Percentiles rank a stretch among this genome's conserved stretches.
Evolutionary conservation across 2,113 vertebrate genomes (phyloP).

Genomic region (Lamprologus tigripictilis): DNA sequence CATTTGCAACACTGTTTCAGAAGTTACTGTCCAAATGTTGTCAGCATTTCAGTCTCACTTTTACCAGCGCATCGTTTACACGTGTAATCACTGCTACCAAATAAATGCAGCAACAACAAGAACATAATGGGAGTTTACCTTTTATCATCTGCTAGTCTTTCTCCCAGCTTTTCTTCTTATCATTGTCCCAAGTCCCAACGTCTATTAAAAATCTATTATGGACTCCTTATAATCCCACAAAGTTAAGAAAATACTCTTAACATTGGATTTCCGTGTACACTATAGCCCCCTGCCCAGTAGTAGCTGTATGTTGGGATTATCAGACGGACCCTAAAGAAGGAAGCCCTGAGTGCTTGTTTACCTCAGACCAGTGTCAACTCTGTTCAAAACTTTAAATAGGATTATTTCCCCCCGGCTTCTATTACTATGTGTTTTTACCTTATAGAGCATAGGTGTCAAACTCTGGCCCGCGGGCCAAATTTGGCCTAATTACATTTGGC

Average conservation of each 20-base stretch:
- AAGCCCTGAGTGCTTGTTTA: neutral
- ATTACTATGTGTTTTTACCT: neutral
- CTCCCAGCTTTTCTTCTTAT: neutral
- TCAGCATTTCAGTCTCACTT: neutral
- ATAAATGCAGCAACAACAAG: neutral
- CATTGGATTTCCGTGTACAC: neutral
- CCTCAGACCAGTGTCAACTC: rapidly evolving
- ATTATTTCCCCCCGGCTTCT: neutral
- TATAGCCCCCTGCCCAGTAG: neutral
- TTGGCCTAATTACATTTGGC: too few species aligned
- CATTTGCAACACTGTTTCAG: neutral
- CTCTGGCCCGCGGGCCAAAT: too few species aligned
- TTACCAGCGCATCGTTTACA: too few species aligned
- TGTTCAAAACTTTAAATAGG: neutral
- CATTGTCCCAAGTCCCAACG: too few species aligned
- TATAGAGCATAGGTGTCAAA: too few species aligned
- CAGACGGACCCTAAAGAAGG: neutral
- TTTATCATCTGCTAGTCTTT: neutral
- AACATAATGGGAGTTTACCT: neutral
- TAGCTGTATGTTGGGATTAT: neutral
- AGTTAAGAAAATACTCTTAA: neutral
- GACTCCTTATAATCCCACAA: neutral
- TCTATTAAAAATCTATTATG: neutral
- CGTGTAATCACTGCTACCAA: neutral
- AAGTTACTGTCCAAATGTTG: neutral